Evolutionary conservation across 2,113 vertebrate species (phyloP).

Genomic region (Colinus virginianus): DNA sequence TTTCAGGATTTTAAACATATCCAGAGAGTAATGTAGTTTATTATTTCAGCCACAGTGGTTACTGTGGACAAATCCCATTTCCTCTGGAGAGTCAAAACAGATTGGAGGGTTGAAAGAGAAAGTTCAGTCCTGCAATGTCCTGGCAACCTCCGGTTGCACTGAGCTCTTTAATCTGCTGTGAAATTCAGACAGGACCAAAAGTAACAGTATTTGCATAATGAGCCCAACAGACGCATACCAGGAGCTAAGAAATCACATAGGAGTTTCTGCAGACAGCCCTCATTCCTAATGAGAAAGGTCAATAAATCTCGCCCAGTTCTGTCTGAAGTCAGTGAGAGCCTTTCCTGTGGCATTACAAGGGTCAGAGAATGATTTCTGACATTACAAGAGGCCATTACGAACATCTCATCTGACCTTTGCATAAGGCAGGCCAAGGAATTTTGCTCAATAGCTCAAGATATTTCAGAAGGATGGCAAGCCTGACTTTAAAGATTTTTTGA

Average conservation of each 20-base stretch:
- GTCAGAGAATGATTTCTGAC: conserved; percentile 33
- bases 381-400: conserved; percentile 30
- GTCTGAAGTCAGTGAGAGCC: conserved; percentile 10
- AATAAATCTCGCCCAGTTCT: conserved; percentile 10
- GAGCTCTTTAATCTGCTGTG: background rate
- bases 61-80: background rate
- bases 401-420: conserved; percentile 59
- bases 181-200: background rate
- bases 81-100: background rate
- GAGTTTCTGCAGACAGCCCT: conserved; percentile 30
- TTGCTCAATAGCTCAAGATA: conserved; percentile 27
- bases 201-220: background rate
- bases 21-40: background rate
- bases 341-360: conserved; percentile 37
- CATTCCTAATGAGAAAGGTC: conserved; percentile 21
- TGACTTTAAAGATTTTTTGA: conserved; percentile 54
- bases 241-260: background rate
- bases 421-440: conserved; percentile 40
- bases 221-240: background rate
- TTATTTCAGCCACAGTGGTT: background rate
- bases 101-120: background rate
- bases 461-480: conserved; percentile 37
- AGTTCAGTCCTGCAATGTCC: background rate
- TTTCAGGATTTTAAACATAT: background rate
- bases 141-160: background rate